These are phyloP conservation scores for Dipodomys merriami DNA, from an alignment of 2,113 vertebrate species.

Conservation along the genomic window DNA sequence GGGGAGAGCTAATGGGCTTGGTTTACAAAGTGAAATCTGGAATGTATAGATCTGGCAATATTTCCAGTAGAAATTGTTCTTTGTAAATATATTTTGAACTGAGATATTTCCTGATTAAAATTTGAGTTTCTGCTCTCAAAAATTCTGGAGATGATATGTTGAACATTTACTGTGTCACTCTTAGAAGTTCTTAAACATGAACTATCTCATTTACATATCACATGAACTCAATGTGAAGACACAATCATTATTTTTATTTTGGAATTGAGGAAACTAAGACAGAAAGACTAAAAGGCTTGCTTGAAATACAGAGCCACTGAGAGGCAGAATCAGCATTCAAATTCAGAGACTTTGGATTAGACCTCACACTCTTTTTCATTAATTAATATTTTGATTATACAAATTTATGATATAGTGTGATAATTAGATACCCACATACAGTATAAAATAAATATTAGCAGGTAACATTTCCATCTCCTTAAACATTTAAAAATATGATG, in stretches of 20 bases:
- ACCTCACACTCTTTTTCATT: neutral
- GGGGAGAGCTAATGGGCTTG: neutral
- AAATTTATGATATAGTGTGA: neutral
- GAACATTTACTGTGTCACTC: neutral
- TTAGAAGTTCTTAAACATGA: neutral
- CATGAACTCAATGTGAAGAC: neutral
- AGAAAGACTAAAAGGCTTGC: neutral
- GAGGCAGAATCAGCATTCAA: neutral
- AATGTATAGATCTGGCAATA: neutral
- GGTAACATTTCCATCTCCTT: neutral
- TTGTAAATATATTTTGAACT: neutral
- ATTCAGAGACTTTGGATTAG: neutral
- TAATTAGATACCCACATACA: neutral
- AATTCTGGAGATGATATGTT: neutral
- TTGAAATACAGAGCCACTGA: neutral
- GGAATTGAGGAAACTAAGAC: neutral
- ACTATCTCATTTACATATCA: conserved; percentile 9
- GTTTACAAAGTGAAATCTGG: neutral
- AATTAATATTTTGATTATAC: neutral
- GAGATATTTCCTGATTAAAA: neutral
- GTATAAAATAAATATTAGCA: too few relatives aligned
- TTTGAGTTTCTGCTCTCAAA: neutral
- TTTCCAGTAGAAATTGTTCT: neutral
- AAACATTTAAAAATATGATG: neutral
- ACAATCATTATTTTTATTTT: neutral